A percentile compares a stretch with the other conserved stretches of the same genome.
phyloP scores from a whole-genome alignment of 2,888 invertebrate species.

The Nemotelus nigrinus region DNA sequence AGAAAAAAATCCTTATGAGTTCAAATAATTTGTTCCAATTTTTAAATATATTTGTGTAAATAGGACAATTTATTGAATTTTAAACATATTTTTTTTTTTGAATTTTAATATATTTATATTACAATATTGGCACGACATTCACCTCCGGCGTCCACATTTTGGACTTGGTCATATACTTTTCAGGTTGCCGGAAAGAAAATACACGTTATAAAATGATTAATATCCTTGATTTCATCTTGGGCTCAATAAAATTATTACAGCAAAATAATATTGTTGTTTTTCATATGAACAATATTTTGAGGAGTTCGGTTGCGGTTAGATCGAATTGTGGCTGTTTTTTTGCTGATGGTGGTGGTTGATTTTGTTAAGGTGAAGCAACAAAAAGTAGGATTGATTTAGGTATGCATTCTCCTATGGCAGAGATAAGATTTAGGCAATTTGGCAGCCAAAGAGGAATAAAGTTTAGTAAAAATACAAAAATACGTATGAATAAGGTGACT shows the following conservation, averaged over 20 bases:
- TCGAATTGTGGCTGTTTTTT: conserved; percentile 1
- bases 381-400: background rate
- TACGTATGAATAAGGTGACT: no score
- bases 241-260: conserved; percentile 25
- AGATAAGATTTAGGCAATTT: background rate
- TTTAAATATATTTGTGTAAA: conserved; percentile 14
- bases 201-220: conserved; percentile 46
- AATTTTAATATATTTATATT: conserved; percentile 6
- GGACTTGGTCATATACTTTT: conserved; percentile 65
- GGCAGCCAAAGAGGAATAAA: conserved; percentile 25
- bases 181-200: conserved; percentile 56
- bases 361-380: background rate
- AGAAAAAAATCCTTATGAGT: conserved; percentile 32
- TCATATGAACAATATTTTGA: background rate
- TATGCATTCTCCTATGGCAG: background rate
- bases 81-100: conserved; percentile 44
- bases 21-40: conserved; percentile 28
- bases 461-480: background rate
- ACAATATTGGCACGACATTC: conserved; percentile 57
- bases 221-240: conserved; percentile 43
- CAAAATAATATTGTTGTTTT: background rate
- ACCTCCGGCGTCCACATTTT: conserved; percentile 65
- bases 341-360: background rate
- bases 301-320: background rate
- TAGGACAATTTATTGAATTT: background rate